Conservation (phyloP, 2,797 vertebrate genomes). For the Coendou prehensilis region DNA sequence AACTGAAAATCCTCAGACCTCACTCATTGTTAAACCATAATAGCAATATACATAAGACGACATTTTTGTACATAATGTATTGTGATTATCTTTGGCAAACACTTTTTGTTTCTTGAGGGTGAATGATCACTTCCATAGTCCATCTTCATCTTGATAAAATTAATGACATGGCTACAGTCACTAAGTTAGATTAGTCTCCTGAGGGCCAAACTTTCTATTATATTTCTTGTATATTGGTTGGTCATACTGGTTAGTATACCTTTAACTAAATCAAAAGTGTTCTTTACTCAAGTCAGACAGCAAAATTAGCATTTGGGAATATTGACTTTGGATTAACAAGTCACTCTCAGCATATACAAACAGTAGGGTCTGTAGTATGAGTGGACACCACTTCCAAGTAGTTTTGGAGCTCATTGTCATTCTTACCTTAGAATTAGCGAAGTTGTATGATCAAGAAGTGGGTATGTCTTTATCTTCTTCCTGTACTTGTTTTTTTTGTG, state of each 20-base stretch:
- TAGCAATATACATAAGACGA: background rate
- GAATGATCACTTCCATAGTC: background rate
- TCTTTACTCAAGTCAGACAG: background rate
- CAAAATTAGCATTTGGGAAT: background rate
- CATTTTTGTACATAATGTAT: background rate
- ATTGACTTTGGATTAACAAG: background rate
- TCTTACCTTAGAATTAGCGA: background rate
- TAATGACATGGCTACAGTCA: background rate
- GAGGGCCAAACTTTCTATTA: background rate
- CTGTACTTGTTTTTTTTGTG: background rate
- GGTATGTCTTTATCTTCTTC: background rate
- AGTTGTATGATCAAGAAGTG: background rate
- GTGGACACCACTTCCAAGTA: background rate
- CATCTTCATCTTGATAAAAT: background rate
- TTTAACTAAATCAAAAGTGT: background rate
- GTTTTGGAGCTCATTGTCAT: background rate
- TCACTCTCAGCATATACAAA: too few species aligned
- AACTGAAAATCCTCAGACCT: background rate
- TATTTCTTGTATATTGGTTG: background rate
- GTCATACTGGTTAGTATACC: background rate
- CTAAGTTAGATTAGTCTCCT: background rate
- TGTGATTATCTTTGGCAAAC: background rate
- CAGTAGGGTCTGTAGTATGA: background rate
- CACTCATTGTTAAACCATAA: background rate
- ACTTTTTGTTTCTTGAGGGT: background rate